Evolutionary conservation across 2,113 vertebrate species (phyloP).

Genomic region (Odontesthes bonariensis): DNA sequence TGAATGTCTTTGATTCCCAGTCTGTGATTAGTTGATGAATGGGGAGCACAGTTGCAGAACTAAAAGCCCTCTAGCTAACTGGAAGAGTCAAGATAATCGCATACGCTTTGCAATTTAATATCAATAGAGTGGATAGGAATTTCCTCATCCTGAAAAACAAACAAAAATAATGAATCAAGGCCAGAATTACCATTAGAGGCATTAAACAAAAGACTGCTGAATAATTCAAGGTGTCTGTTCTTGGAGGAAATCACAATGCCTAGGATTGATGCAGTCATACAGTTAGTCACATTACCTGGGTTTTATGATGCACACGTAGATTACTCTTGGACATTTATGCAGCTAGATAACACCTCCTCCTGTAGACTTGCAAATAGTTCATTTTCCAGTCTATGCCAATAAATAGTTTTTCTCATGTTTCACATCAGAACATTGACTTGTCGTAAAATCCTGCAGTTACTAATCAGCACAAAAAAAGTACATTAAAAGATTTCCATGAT

Average conservation of each 20-base stretch:
- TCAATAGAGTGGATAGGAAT: constrained; percentile 62
- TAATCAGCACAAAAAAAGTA: no score
- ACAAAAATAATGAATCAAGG: constrained; percentile 66
- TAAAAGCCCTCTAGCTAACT: constrained; percentile 71
- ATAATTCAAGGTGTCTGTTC: constrained; percentile 51
- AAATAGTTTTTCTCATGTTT: no score
- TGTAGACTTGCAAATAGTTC: not conserved
- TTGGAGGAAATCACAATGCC: constrained; percentile 20
- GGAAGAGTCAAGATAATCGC: constrained; percentile 70
- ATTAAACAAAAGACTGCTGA: constrained; percentile 49
- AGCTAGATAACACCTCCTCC: not conserved
- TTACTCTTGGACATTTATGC: constrained; percentile 9
- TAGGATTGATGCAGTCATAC: constrained; percentile 33
- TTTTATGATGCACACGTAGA: constrained; percentile 16
- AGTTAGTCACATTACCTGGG: constrained; percentile 32
- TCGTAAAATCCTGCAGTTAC: no score
- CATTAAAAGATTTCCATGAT: no score
- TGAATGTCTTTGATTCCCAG: constrained; percentile 52
- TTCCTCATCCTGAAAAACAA: constrained; percentile 70
- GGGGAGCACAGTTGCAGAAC: constrained; percentile 56
- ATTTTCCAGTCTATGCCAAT: no score
- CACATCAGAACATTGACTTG: no score
- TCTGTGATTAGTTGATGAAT: constrained; percentile 76
- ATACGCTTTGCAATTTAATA: constrained; percentile 66
- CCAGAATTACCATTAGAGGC: constrained; percentile 58